phyloP scores from a whole-genome alignment of 1,140 invertebrate genomes.

The Scaptomyza graminum region DNA sequence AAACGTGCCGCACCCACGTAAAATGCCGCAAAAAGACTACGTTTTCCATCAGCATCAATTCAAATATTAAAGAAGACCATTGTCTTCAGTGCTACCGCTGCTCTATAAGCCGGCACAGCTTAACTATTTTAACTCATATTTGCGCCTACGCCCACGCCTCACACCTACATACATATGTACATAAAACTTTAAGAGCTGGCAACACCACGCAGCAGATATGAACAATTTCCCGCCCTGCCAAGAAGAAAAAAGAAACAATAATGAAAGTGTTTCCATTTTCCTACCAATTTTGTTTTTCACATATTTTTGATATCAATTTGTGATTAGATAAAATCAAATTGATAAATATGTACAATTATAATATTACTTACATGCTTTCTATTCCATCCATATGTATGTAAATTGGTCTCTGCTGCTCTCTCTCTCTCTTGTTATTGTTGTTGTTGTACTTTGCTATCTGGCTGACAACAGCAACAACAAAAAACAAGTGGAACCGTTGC shows the following conservation, averaged over 20 bases:
- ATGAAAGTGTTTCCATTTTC: conserved; percentile 15
- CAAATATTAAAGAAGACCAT: background rate
- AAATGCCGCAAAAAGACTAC: conserved; percentile 38
- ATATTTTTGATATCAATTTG: conserved; percentile 45
- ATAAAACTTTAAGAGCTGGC: conserved; percentile 41
- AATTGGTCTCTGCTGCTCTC: conserved; percentile 20
- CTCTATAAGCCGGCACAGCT: conserved; percentile 31
- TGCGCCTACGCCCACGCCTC: conserved; percentile 73
- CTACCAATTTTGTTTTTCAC: conserved; percentile 9
- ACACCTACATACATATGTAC: conserved; percentile 45
- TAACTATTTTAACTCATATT: conserved; percentile 46
- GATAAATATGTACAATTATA: conserved; percentile 52
- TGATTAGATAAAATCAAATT: conserved; percentile 62
- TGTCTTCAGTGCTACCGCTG: conserved; percentile 26
- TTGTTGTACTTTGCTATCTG: conserved; percentile 38
- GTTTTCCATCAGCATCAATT: conserved; percentile 36
- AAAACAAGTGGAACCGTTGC: no score
- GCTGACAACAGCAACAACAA: conserved; percentile 49
- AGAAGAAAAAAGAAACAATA: conserved; percentile 14
- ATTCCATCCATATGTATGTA: conserved; percentile 25
- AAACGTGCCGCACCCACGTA: conserved; percentile 60
- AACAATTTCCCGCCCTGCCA: background rate
- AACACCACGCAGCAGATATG: conserved; percentile 24
- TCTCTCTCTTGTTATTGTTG: conserved; percentile 12
- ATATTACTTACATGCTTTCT: conserved; percentile 29